These are phyloP conservation scores for Bovichtus diacanthus DNA, from an alignment of 2,797 vertebrate species.

Conservation along the genomic window DNA sequence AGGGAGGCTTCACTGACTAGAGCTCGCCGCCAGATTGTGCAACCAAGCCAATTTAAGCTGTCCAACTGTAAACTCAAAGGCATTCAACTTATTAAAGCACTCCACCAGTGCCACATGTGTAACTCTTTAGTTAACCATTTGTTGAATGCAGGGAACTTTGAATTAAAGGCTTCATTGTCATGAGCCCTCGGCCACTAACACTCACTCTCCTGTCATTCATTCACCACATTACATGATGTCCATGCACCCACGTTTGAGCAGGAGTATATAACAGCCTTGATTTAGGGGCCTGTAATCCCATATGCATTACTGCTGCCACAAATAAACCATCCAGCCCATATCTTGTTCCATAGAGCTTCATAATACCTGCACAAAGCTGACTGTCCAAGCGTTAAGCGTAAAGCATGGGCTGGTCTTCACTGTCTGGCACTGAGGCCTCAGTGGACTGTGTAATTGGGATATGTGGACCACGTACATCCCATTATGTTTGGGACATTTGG, in stretches of 20 bases:
- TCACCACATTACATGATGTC: slow-evolving; percentile 59
- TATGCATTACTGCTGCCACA: slow-evolving; percentile 43
- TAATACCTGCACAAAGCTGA: slow-evolving; percentile 64
- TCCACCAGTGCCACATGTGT: slow-evolving; percentile 38
- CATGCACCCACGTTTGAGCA: slow-evolving; percentile 42
- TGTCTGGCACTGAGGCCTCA: slow-evolving; percentile 39
- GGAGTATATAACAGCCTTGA: slow-evolving; percentile 59
- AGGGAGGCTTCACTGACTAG: slow-evolving; percentile 79
- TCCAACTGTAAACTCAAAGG: slow-evolving; percentile 20
- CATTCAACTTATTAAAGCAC: slow-evolving; percentile 31
- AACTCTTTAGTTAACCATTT: slow-evolving; percentile 67
- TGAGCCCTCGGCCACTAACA: slow-evolving; percentile 38
- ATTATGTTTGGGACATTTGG: slow-evolving; percentile 8
- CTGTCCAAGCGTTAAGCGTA: slow-evolving; percentile 55
- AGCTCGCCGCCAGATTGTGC: slow-evolving; percentile 3
- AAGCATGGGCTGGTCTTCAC: slow-evolving; percentile 16
- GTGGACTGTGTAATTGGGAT: slow-evolving; percentile 12
- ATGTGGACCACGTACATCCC: slow-evolving; percentile 11
- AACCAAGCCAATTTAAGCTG: background rate
- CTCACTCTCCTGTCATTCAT: slow-evolving; percentile 74
- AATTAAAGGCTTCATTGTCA: slow-evolving; percentile 78
- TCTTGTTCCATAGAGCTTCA: slow-evolving; percentile 67
- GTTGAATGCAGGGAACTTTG: slow-evolving; percentile 52
- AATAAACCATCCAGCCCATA: slow-evolving; percentile 45
- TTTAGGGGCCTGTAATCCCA: slow-evolving; percentile 73